Percentiles rank a stretch among this genome's conserved stretches.
Evolutionary conservation across 2,113 vertebrate species (phyloP).

Genomic region (Nycticryphes semicollaris): DNA sequence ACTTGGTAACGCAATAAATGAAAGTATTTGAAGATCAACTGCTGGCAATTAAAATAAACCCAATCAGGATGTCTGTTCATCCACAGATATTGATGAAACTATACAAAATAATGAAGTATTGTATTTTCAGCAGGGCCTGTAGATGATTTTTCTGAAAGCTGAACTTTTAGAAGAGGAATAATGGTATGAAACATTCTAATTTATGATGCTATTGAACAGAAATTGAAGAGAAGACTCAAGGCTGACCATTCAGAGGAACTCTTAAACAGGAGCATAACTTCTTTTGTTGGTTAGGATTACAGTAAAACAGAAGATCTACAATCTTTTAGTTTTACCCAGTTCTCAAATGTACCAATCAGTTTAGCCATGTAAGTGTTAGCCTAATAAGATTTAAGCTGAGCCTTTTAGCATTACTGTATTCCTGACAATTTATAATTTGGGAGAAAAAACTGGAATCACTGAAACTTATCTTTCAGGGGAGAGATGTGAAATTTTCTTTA

Average conservation of each 20-base stretch:
- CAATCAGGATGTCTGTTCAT: neutral
- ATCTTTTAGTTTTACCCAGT: neutral
- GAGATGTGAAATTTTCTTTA: neutral
- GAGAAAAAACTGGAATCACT: neutral
- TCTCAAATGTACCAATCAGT: neutral
- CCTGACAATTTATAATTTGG: neutral
- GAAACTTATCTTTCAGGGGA: neutral
- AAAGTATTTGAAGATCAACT: neutral
- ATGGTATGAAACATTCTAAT: neutral
- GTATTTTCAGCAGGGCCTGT: neutral
- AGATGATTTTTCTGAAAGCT: neutral
- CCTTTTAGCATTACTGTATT: neutral
- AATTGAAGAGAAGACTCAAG: neutral
- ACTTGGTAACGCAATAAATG: neutral
- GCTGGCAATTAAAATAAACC: neutral
- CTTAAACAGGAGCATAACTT: neutral
- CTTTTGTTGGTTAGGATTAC: neutral
- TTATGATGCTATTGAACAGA: neutral
- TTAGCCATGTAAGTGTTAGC: rapidly evolving
- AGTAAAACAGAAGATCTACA: neutral
- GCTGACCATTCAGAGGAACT: neutral
- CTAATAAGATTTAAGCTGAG: neutral
- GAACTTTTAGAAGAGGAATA: neutral
- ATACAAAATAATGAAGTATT: neutral
- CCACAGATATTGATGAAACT: neutral